These are phyloP conservation scores for Lateolabrax maculatus DNA, from an alignment of 2,797 vertebrate genomes.

Conservation along the genomic window DNA sequence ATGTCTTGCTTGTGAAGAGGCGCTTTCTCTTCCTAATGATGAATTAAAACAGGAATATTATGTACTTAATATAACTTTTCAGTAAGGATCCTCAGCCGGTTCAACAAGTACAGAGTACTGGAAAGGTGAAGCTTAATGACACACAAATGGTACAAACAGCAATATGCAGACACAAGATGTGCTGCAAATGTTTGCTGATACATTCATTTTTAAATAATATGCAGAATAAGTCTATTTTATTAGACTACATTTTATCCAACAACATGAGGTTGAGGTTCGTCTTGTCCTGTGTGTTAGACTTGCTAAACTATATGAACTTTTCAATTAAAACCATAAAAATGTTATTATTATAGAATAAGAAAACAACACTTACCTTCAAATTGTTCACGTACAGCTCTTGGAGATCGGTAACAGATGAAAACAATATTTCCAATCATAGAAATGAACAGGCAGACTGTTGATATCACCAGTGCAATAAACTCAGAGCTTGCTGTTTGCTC, in stretches of 20 bases:
- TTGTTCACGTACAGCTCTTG: neutral
- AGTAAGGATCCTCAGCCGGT: neutral
- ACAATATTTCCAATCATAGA: conserved; percentile 4
- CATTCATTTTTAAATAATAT: too few species aligned
- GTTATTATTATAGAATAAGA: neutral
- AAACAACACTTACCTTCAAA: conserved; percentile 1
- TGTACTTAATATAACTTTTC: neutral
- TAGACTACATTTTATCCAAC: too few species aligned
- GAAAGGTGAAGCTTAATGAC: neutral
- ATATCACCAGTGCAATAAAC: neutral
- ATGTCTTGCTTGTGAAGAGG: neutral
- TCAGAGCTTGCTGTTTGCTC: neutral
- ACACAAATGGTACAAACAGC: too few species aligned
- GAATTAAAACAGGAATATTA: neutral
- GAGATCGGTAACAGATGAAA: neutral
- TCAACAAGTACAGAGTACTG: neutral
- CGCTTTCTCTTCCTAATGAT: neutral
- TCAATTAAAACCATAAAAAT: too few species aligned
- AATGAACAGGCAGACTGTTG: neutral
- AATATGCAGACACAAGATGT: neutral
- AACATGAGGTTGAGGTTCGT: too few species aligned
- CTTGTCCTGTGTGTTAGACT: too few species aligned
- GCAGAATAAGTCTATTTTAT: too few species aligned
- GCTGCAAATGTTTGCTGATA: fast-evolving
- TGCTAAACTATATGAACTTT: too few species aligned